Evolutionary conservation across 2,113 vertebrate species (phyloP).

Genomic region (Pomatostomus ruficeps): DNA sequence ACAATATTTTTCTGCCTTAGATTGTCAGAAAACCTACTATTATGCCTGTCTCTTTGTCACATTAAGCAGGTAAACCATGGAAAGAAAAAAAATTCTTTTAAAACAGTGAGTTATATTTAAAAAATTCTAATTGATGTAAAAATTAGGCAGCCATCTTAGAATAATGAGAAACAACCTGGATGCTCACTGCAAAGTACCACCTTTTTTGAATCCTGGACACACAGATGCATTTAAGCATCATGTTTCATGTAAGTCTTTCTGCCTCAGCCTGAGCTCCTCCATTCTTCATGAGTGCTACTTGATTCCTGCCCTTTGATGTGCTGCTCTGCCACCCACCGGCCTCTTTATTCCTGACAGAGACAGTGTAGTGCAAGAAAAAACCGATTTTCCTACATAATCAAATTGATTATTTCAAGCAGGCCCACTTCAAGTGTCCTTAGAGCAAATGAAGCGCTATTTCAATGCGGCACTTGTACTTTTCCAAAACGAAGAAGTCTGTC

Average conservation of each 20-base stretch:
- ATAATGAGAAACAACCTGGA: background rate
- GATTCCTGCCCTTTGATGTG: background rate
- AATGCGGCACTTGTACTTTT: background rate
- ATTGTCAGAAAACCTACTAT: background rate
- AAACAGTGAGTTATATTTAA: background rate
- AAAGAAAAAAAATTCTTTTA: background rate
- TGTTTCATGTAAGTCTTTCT: background rate
- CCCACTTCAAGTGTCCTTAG: background rate
- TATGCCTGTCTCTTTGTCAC: background rate
- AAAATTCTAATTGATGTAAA: background rate
- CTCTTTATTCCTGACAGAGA: background rate
- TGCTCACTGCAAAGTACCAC: background rate
- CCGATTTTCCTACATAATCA: background rate
- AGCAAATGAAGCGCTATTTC: background rate
- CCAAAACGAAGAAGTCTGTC: background rate
- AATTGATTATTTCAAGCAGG: background rate
- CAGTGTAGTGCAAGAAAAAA: background rate
- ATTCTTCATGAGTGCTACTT: background rate
- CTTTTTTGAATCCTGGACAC: background rate
- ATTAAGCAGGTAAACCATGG: background rate
- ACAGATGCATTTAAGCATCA: background rate
- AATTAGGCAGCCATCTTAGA: background rate
- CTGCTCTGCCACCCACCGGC: slow-evolving; percentile 30
- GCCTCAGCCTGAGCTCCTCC: background rate
- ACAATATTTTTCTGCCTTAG: background rate